Evolutionary conservation across 2,113 vertebrate genomes (phyloP).

Genomic region (Microcebus tavaratra): DNA sequence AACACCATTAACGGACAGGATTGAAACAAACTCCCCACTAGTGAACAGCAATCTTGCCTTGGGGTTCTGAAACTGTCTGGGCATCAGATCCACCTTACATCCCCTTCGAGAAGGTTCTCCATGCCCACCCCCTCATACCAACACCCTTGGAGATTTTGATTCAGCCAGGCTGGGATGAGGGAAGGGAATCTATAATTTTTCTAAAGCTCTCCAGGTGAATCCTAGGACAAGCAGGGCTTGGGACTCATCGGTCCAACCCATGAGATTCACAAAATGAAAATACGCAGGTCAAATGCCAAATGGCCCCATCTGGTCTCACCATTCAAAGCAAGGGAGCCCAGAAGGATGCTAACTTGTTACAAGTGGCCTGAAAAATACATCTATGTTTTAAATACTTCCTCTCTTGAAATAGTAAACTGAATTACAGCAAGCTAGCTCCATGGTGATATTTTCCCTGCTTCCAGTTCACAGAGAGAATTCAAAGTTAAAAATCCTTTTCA

Average conservation of each 20-base stretch:
- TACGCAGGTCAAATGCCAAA: neutral
- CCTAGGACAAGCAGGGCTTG: neutral
- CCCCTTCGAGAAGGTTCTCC: neutral
- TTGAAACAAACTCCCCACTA: neutral
- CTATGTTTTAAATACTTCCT: constrained; percentile 61
- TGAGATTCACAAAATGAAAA: constrained; percentile 35
- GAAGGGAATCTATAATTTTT: neutral
- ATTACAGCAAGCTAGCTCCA: constrained; percentile 20
- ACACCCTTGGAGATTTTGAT: neutral
- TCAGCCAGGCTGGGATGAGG: neutral
- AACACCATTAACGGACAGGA: neutral
- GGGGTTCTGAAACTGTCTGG: neutral
- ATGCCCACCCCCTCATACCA: neutral
- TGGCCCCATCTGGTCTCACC: constrained; percentile 1
- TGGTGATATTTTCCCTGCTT: neutral
- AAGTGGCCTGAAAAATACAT: constrained; percentile 47
- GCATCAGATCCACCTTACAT: neutral
- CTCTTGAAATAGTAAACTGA: constrained; percentile 42
- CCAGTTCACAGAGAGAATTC: neutral
- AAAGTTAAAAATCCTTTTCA: constrained; percentile 25
- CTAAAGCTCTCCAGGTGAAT: neutral
- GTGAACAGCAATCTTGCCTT: neutral
- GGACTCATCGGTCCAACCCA: neutral
- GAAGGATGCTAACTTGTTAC: neutral
- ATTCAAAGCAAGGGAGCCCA: neutral